Evolutionary conservation across 2,797 vertebrate species (phyloP).

Genomic region (Ctenopoma multispine): DNA sequence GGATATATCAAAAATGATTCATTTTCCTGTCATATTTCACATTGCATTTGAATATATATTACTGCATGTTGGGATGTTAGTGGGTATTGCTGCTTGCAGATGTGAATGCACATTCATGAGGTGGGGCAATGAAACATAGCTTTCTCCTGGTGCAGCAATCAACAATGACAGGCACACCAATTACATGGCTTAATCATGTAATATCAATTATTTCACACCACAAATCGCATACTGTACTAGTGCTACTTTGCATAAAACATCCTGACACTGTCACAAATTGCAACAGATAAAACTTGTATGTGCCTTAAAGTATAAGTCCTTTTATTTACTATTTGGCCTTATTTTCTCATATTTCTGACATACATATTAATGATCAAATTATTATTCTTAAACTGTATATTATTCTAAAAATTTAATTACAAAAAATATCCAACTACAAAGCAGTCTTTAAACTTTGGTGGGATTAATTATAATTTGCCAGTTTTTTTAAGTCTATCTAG

Average conservation of each 20-base stretch:
- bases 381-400: too few species aligned
- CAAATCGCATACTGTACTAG: conserved; percentile 19
- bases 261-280: conserved; percentile 10
- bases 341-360: background rate
- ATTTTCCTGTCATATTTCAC: conserved; percentile 57
- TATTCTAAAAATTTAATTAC: background rate
- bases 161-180: conserved; percentile 62
- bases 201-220: conserved; percentile 68
- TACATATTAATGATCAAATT: background rate
- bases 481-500: conserved; percentile 8
- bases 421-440: background rate
- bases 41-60: conserved; percentile 64
- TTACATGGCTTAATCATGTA: conserved; percentile 67
- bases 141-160: conserved; percentile 59
- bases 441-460: background rate
- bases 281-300: background rate
- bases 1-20: conserved; percentile 66
- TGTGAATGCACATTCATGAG: background rate
- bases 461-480: conserved; percentile 6
- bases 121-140: conserved; percentile 49
- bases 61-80: conserved; percentile 43
- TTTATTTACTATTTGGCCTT: background rate
- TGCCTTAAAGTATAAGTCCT: background rate
- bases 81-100: conserved; percentile 41
- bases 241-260: conserved; percentile 2